A percentile compares a stretch with the other conserved stretches of the same genome.
Conservation (phyloP, 1,140 invertebrate species). For the Dreissena rostriformis region DNA sequence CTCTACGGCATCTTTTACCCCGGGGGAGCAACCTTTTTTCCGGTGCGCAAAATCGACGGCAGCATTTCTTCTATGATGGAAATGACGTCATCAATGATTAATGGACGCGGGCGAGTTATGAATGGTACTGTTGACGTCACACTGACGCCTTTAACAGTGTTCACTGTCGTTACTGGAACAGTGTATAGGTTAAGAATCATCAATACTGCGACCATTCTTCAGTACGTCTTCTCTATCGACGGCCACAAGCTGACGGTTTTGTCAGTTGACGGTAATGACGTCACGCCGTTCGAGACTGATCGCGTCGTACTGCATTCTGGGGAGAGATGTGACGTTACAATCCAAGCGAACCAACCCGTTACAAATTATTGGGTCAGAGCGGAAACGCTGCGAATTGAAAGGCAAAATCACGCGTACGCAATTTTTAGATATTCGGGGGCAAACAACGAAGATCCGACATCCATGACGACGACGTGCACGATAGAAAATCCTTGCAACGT, state of each 20-base stretch:
- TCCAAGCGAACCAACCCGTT: slow-evolving; percentile 87
- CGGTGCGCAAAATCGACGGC: slow-evolving; percentile 7
- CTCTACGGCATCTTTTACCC: not conserved
- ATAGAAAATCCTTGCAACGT: slow-evolving; percentile 46
- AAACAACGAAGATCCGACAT: slow-evolving; percentile 59
- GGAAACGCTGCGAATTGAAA: slow-evolving; percentile 86
- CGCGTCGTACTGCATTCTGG: slow-evolving; percentile 81
- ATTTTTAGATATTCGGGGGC: slow-evolving; percentile 89
- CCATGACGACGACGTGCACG: slow-evolving; percentile 65
- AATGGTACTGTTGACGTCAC: slow-evolving; percentile 50
- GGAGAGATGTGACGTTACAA: slow-evolving; percentile 92
- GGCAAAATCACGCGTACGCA: slow-evolving; percentile 85
- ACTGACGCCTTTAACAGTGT: slow-evolving; percentile 60
- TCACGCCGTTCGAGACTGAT: slow-evolving; percentile 86
- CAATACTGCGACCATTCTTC: slow-evolving; percentile 19
- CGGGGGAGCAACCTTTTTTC: not conserved
- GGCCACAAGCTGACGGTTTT: slow-evolving; percentile 90
- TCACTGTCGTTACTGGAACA: slow-evolving; percentile 53
- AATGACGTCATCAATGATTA: slow-evolving; percentile 60
- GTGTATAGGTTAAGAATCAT: slow-evolving; percentile 68
- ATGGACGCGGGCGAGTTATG: slow-evolving; percentile 63
- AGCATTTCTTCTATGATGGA: not conserved
- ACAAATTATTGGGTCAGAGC: slow-evolving; percentile 92
- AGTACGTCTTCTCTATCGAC: slow-evolving; percentile 86
- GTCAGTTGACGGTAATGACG: slow-evolving; percentile 89